phyloP scores from a whole-genome alignment of 2,113 vertebrate genomes.

The Sapajus apella region DNA sequence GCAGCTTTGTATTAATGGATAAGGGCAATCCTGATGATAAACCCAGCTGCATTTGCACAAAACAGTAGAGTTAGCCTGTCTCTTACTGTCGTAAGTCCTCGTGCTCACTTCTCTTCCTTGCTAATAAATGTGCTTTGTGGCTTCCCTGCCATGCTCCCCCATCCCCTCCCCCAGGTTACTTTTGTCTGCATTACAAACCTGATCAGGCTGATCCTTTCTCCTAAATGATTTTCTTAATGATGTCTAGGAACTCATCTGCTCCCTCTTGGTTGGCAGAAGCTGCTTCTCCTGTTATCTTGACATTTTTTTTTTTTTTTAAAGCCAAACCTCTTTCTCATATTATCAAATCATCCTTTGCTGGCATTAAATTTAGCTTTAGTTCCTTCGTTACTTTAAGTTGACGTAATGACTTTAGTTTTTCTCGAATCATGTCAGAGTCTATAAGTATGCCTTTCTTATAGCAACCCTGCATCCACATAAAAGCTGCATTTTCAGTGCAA shows the following conservation, averaged over 20 bases:
- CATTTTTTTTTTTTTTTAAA: neutral
- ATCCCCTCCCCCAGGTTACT: neutral
- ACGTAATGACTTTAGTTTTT: neutral
- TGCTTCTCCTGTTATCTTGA: neutral
- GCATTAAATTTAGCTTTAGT: neutral
- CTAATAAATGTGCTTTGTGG: neutral
- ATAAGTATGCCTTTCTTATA: neutral
- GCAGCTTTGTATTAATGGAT: neutral
- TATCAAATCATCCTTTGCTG: neutral
- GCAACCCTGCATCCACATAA: neutral
- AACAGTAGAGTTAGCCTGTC: neutral
- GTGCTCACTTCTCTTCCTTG: neutral
- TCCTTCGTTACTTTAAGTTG: neutral
- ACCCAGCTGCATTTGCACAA: neutral
- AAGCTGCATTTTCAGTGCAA: neutral
- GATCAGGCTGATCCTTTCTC: neutral
- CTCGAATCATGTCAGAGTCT: neutral
- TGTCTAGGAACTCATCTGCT: neutral
- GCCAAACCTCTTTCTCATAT: neutral
- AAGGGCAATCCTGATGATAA: neutral
- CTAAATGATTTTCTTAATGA: neutral
- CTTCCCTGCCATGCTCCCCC: no score
- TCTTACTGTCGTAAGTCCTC: neutral
- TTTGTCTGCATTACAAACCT: neutral
- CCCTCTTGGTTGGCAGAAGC: neutral